A percentile compares a stretch with the other conserved stretches of the same genome.
phyloP scores from a whole-genome alignment of 2,888 invertebrate species.

The Dromius quadrimaculatus region DNA sequence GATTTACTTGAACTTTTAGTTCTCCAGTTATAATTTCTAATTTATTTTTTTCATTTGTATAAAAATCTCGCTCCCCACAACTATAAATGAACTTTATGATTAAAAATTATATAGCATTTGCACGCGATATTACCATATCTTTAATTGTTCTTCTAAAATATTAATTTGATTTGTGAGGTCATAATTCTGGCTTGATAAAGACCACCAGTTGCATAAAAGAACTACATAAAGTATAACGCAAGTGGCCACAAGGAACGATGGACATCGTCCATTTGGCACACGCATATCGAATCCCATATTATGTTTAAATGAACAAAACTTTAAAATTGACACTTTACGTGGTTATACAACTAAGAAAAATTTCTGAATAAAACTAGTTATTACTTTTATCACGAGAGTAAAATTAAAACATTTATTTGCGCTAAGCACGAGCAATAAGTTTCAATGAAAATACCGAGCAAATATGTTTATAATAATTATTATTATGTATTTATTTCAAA shows the following conservation, averaged over 20 bases:
- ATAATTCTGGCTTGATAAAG: slow-evolving; percentile 44
- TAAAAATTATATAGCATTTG: neutral
- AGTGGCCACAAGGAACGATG: slow-evolving; percentile 36
- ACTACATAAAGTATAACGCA: slow-evolving; percentile 38
- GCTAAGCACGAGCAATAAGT: no score
- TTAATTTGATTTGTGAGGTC: slow-evolving; percentile 38
- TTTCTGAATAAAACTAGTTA: neutral
- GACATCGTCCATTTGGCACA: slow-evolving; percentile 39
- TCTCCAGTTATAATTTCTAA: slow-evolving; percentile 29
- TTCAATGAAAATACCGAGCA: no score
- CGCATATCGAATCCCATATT: slow-evolving; percentile 40
- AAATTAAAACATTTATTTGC: neutral
- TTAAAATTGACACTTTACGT: neutral
- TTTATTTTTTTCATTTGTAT: slow-evolving; percentile 39
- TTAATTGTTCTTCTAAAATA: slow-evolving; percentile 42
- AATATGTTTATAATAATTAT: neutral
- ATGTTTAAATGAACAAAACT: no score
- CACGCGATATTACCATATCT: slow-evolving; percentile 24
- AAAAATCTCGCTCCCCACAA: slow-evolving; percentile 40
- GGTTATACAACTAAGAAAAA: neutral
- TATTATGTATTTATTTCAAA: neutral
- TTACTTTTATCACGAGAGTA: neutral
- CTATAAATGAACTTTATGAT: slow-evolving; percentile 15
- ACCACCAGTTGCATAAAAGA: slow-evolving; percentile 45
- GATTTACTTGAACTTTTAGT: slow-evolving; percentile 30